Percentiles rank a stretch among this genome's conserved stretches.
Evolutionary conservation across 1,140 invertebrate genomes (phyloP).

Genomic region (Phymastichus coffea): DNA sequence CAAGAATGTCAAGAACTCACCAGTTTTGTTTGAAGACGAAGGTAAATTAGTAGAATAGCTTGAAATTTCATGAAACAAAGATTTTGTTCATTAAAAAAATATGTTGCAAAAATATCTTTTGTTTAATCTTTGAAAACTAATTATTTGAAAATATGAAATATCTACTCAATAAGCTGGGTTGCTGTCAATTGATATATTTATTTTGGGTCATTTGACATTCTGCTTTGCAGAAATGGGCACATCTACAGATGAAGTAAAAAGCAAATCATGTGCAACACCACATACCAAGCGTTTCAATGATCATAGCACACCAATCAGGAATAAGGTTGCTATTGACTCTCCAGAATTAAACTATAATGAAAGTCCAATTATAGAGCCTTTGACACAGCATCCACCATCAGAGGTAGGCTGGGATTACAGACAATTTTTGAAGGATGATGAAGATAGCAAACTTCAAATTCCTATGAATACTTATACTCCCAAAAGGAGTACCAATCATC

Average conservation of each 20-base stretch:
- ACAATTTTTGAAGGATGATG: slow-evolving; percentile 27
- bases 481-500: slow-evolving; percentile 35
- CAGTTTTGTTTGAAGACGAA: slow-evolving; percentile 21
- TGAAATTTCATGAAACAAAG: neutral
- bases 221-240: slow-evolving; percentile 16
- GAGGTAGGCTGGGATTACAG: slow-evolving; percentile 48
- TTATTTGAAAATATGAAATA: neutral
- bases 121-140: neutral
- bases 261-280: neutral
- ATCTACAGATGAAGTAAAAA: slow-evolving; percentile 17
- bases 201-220: slow-evolving; percentile 3
- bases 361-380: slow-evolving; percentile 35
- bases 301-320: slow-evolving; percentile 40
- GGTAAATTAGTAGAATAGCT: slow-evolving; percentile 14
- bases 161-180: neutral
- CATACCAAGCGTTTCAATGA: neutral
- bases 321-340: slow-evolving; percentile 26
- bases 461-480: slow-evolving; percentile 36
- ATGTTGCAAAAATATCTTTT: neutral
- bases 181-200: neutral
- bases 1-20: slow-evolving; percentile 2
- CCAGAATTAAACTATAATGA: slow-evolving; percentile 31
- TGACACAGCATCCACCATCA: slow-evolving; percentile 41
- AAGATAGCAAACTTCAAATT: neutral
- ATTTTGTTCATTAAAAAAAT: neutral